These are phyloP conservation scores for Vanessa cardui DNA, from an alignment of 2,888 invertebrate genomes.

Conservation along the genomic window DNA sequence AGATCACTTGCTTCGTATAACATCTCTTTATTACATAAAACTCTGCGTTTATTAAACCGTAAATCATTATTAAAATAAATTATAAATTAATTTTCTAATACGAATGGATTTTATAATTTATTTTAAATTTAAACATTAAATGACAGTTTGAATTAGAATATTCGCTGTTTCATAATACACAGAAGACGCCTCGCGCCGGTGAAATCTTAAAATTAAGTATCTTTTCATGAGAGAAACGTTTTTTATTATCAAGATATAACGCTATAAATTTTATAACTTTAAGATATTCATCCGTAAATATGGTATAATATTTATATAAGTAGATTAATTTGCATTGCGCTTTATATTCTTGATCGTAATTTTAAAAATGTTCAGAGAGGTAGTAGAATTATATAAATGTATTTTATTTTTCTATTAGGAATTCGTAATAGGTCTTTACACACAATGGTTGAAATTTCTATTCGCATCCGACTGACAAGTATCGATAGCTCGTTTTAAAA, in stretches of 20 bases:
- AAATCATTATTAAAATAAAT: constrained; percentile 3
- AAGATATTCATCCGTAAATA: neutral
- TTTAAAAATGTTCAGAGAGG: too few species aligned
- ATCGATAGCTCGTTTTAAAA: constrained; percentile 63
- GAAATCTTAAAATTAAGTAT: constrained; percentile 38
- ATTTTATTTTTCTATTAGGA: constrained; percentile 12
- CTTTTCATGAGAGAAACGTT: constrained; percentile 20
- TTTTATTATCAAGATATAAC: constrained; percentile 30
- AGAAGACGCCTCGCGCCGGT: constrained; percentile 33
- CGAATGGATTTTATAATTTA: neutral
- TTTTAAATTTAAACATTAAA: constrained; percentile 29
- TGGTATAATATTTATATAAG: neutral
- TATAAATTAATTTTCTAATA: constrained; percentile 1
- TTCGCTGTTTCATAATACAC: constrained; percentile 32
- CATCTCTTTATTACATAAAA: neutral
- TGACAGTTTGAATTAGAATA: constrained; percentile 29
- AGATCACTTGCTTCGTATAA: constrained; percentile 17
- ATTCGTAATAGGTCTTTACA: constrained; percentile 28
- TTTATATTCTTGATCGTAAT: neutral
- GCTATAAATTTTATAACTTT: constrained; percentile 29
- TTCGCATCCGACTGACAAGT: constrained; percentile 48
- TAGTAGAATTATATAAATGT: too few species aligned
- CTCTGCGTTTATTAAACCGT: neutral
- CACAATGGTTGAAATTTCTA: constrained; percentile 37
- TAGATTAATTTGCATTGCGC: constrained; percentile 5